phyloP scores from a whole-genome alignment of 2,797 vertebrate genomes.

The Pangasius macronema region DNA sequence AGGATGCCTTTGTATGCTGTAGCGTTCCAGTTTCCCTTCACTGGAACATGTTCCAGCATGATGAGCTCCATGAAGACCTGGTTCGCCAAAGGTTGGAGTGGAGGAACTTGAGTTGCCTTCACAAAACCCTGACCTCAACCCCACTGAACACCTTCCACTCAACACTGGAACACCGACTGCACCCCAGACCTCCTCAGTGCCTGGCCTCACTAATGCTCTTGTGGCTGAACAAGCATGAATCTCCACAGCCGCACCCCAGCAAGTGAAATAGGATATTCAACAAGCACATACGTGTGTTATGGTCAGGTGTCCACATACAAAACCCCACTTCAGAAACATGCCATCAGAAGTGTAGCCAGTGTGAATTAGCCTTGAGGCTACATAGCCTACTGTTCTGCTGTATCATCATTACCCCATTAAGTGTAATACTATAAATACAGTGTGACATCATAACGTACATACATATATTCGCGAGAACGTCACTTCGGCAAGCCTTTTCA shows the following conservation, averaged over 20 bases:
- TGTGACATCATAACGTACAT: too few species aligned
- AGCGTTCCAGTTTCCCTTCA: neutral
- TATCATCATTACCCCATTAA: too few species aligned
- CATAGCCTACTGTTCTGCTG: too few species aligned
- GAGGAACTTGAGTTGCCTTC: neutral
- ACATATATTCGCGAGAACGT: too few species aligned
- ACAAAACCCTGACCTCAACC: neutral
- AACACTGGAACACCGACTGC: neutral
- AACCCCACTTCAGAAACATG: too few species aligned
- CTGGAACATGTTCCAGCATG: neutral
- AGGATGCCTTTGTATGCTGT: neutral
- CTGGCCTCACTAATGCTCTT: neutral
- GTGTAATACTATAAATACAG: too few species aligned
- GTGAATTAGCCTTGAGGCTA: too few species aligned
- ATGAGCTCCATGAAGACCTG: neutral
- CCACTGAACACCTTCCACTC: neutral
- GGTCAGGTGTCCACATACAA: neutral
- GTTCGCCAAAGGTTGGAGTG: neutral
- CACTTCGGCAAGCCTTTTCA: neutral
- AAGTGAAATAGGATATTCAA: neutral
- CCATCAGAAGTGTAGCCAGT: too few species aligned
- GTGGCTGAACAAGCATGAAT: neutral
- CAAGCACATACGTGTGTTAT: too few species aligned
- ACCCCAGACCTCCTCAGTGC: neutral
- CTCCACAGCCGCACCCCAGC: neutral